Conservation (phyloP, 2,888 invertebrate species). For the Ormyrus rosae region DNA sequence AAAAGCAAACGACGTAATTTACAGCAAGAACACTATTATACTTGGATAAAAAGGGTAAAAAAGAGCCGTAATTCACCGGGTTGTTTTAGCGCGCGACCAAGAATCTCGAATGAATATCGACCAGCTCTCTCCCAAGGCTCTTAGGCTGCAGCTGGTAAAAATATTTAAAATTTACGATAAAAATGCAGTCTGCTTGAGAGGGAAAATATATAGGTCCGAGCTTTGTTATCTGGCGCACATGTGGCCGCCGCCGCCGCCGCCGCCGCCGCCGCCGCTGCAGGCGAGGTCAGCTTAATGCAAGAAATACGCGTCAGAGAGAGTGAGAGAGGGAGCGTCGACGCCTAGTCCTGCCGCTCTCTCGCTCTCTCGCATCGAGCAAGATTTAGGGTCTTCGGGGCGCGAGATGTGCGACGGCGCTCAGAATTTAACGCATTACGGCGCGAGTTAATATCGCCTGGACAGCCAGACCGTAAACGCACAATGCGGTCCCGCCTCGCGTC, state of each 20-base stretch:
- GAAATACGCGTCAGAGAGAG: slow-evolving; percentile 17
- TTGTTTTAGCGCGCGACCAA: slow-evolving; percentile 8
- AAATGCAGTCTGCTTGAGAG: slow-evolving; percentile 13
- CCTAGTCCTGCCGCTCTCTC: not conserved
- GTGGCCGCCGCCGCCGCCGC: too few species aligned
- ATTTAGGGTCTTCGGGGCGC: slow-evolving; percentile 28
- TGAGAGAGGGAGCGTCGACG: not conserved
- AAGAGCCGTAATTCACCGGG: not conserved
- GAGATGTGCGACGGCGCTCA: slow-evolving; percentile 61
- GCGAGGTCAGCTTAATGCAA: slow-evolving; percentile 43
- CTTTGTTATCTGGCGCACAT: slow-evolving; percentile 31
- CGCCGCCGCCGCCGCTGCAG: not conserved
- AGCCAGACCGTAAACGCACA: slow-evolving; percentile 69
- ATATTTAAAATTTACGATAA: slow-evolving; percentile 50
- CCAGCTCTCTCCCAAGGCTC: not conserved
- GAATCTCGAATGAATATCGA: not conserved
- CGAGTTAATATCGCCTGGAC: slow-evolving; percentile 73
- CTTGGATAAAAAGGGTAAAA: too few species aligned
- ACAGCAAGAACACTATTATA: too few species aligned
- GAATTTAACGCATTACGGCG: slow-evolving; percentile 72
- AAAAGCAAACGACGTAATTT: too few species aligned
- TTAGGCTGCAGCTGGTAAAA: not conserved
- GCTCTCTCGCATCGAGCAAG: slow-evolving; percentile 28
- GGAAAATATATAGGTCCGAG: slow-evolving; percentile 43
- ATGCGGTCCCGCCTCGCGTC: not conserved